Conservation (phyloP, 2,888 invertebrate genomes). For the Vannuccia rotundouncinata region DNA sequence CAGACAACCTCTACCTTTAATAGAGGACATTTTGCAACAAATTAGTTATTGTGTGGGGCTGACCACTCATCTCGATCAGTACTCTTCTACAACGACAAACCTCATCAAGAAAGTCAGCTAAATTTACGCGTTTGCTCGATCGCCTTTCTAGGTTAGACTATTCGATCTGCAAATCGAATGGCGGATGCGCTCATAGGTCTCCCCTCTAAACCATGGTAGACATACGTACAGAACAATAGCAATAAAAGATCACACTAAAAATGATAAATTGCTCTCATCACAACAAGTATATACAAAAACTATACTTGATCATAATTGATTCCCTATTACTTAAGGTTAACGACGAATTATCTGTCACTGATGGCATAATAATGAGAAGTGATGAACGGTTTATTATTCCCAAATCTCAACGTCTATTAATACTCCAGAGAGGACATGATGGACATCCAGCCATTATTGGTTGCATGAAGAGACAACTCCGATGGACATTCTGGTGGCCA, state of each 20-base stretch:
- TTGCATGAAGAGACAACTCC: background rate
- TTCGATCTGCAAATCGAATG: background rate
- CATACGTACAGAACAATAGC: background rate
- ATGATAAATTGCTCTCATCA: background rate
- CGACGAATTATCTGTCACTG: background rate
- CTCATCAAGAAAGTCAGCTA: background rate
- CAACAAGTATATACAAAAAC: background rate
- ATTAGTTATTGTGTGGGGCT: no score
- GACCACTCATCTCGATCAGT: background rate
- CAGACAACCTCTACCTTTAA: no score
- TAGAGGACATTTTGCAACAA: no score
- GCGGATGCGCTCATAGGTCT: background rate
- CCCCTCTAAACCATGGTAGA: background rate
- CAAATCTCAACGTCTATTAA: background rate
- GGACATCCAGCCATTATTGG: background rate
- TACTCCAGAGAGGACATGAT: background rate
- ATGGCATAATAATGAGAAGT: background rate
- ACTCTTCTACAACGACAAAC: background rate
- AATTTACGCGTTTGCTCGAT: background rate
- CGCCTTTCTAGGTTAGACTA: background rate
- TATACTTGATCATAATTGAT: background rate
- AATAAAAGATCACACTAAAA: background rate
- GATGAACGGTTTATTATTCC: background rate
- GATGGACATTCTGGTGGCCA: background rate
- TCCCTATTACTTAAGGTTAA: background rate